Evolutionary conservation across 1,140 invertebrate genomes (phyloP).

Genomic region (Drosophila auraria): DNA sequence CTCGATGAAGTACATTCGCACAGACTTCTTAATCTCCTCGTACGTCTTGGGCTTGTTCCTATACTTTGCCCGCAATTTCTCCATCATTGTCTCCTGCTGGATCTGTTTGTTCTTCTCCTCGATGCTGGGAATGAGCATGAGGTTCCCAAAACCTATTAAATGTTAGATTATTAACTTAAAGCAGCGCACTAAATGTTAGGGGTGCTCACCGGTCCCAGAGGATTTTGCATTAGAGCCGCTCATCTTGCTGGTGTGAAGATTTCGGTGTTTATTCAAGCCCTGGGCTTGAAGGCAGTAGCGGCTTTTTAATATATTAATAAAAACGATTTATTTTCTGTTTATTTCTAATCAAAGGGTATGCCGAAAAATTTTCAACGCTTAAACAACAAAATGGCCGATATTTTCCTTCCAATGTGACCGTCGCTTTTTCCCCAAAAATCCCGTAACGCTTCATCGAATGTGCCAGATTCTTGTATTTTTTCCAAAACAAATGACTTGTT

Average conservation of each 20-base stretch:
- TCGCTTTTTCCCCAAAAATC: neutral
- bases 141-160: constrained; percentile 38
- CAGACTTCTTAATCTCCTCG: constrained; percentile 93
- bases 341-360: neutral
- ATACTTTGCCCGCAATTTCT: constrained; percentile 66
- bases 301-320: neutral
- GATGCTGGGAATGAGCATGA: constrained; percentile 51
- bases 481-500: constrained; percentile 13
- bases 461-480: neutral
- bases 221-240: constrained; percentile 12
- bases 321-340: neutral
- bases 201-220: constrained; percentile 12
- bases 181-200: neutral
- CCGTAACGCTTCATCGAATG: neutral
- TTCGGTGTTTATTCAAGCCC: neutral
- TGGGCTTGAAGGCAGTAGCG: neutral
- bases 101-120: constrained; percentile 73
- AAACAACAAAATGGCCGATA: constrained; percentile 43
- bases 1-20: constrained; percentile 93
- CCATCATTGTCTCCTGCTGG: constrained; percentile 72
- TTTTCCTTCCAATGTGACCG: constrained; percentile 13
- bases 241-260: neutral
- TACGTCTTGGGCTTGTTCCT: constrained; percentile 89
- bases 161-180: neutral
- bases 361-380: constrained; percentile 29